These are phyloP conservation scores for Chionodraco myersi DNA, from an alignment of 2,113 vertebrate genomes.

Conservation along the genomic window DNA sequence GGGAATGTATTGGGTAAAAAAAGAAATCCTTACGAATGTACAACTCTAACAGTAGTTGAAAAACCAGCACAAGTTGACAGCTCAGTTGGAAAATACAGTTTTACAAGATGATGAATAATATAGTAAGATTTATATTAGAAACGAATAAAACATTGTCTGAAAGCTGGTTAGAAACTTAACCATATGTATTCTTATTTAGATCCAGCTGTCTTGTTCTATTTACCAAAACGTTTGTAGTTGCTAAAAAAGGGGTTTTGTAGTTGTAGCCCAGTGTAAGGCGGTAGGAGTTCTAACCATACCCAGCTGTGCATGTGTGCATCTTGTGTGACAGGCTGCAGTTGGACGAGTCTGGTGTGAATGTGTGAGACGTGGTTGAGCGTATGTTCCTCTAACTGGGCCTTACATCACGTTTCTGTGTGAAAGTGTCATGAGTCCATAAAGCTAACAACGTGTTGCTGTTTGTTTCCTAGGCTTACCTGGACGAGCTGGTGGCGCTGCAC, in stretches of 20 bases:
- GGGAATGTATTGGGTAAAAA: neutral
- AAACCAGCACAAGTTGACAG: neutral
- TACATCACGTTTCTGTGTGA: neutral
- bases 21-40: neutral
- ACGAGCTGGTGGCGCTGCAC: conserved; percentile 97
- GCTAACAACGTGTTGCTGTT: neutral
- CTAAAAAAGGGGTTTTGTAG: neutral
- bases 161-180: too few relatives aligned
- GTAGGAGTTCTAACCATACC: neutral
- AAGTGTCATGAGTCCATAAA: neutral
- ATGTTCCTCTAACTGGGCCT: neutral
- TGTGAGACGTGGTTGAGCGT: neutral
- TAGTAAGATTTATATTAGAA: neutral
- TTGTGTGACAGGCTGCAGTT: neutral
- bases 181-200: too few relatives aligned
- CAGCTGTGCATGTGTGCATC: too few relatives aligned
- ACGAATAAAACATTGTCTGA: too few relatives aligned
- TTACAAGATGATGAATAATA: neutral
- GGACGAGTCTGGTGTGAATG: neutral
- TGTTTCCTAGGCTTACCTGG: conserved; percentile 91
- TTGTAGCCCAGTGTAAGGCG: neutral
- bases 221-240: too few relatives aligned
- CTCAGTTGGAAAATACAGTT: neutral
- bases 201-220: too few relatives aligned
- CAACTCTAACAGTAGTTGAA: too few relatives aligned